phyloP scores from a whole-genome alignment of 2,113 vertebrate genomes.

The Polypterus bichir region DNA sequence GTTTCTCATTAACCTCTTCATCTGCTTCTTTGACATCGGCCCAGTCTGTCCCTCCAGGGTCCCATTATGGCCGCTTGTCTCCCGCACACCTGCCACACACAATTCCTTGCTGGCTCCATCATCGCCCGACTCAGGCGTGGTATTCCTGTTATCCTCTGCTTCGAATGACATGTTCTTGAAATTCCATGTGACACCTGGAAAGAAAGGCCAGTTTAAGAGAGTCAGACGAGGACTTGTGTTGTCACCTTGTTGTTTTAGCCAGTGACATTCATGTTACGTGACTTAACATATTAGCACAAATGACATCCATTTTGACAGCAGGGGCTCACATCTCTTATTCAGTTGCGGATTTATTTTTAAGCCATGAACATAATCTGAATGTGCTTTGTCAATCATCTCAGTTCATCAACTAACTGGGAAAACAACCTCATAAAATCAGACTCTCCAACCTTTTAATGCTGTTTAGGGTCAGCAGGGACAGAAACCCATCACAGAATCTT shows the following conservation, averaged over 20 bases:
- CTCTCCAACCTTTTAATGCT: too few relatives aligned
- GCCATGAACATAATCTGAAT: too few relatives aligned
- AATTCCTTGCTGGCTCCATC: not conserved
- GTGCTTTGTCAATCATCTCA: too few relatives aligned
- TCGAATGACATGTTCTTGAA: constrained; percentile 6
- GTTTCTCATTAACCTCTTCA: constrained; percentile 75
- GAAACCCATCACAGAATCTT: too few relatives aligned
- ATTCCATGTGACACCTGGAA: not conserved
- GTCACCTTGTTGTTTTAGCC: not conserved
- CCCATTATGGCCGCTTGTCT: not conserved
- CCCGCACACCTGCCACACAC: not conserved
- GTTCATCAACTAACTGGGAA: too few relatives aligned
- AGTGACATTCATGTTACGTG: not conserved
- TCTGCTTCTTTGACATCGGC: constrained; percentile 72
- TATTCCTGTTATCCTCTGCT: not conserved
- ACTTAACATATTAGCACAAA: too few relatives aligned
- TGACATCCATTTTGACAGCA: too few relatives aligned
- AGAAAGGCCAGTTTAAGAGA: not conserved
- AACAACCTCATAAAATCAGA: too few relatives aligned
- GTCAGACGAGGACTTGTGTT: not conserved
- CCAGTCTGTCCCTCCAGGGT: constrained; percentile 9
- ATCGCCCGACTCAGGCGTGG: not conserved
- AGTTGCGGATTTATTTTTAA: too few relatives aligned
- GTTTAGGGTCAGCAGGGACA: too few relatives aligned
- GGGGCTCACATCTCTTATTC: too few relatives aligned